Base-by-base conservation (phyloP, 1,140 invertebrate species). In the Caenorhabditis inopinata region DNA sequence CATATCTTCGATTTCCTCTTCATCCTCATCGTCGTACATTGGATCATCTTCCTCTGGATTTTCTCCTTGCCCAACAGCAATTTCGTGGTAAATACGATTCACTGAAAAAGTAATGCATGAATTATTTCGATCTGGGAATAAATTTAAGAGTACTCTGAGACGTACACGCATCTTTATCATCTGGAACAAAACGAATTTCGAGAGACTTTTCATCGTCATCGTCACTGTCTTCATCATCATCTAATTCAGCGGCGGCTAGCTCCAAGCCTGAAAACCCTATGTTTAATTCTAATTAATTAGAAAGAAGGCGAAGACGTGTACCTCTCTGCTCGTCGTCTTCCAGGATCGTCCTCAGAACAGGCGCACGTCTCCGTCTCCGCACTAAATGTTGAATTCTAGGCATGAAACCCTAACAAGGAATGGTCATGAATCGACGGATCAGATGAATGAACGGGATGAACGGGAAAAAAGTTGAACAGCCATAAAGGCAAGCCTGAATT, bases 291-390 rank as follows among this genome's bases (percentile, higher is more conserved):
- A 38, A 0, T 1, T 11, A 42, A 16, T 42, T 5, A 42, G 14
- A 42, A 42, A 42, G 32, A 68, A 68, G 58, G 58, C 58, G 58
- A 68, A 68, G 58, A 68, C 58, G 58, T 68, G 58, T 68, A 68
- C 58, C 58, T 68, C 58, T 68, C 58, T 68, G 58, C n/a, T 68
- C 58, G 32, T 68, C 58, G 38, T 29, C 58, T 68, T 68, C 58
- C 25, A 21, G 58, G 23, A 68, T 68, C 11, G 58, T 68, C 58
- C 58, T 68, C 32, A 68, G 58, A 42, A 68, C n/a, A 68, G 58
- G 58, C 58, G 58, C 58, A 68, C 58, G 58, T 68, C 58, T 68
- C 27, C 58, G 58, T 68, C 58, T 62, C 27, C n/a, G 7, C n/a
- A 68, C 58, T 68, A 68, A 68, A 68, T 38, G 6, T 42, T 42